These are phyloP conservation scores for Brachionus paranguensis DNA, from an alignment of 1,140 invertebrate genomes.

Conservation along the genomic window DNA sequence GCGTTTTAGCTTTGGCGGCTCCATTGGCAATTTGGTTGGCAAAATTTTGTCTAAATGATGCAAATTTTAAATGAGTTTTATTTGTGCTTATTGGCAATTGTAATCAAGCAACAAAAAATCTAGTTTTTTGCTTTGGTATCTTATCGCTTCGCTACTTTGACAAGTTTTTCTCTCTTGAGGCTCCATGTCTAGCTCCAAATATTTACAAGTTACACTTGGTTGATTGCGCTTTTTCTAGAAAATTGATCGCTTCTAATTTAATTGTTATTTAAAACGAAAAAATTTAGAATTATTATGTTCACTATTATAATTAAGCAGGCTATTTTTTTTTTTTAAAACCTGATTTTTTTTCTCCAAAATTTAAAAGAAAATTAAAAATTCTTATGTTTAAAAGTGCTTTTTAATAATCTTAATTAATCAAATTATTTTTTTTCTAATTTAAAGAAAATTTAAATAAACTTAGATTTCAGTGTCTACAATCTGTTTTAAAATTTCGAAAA, in stretches of 20 bases:
- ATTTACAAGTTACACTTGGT: not conserved
- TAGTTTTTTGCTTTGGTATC: not conserved
- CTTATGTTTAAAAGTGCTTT: too few relatives aligned
- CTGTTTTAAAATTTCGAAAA: too few relatives aligned
- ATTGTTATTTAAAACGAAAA: not conserved
- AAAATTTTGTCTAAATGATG: not conserved
- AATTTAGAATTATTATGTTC: not conserved
- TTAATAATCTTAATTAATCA: too few relatives aligned
- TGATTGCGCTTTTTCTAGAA: not conserved
- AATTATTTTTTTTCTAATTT: too few relatives aligned
- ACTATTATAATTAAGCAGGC: too few relatives aligned
- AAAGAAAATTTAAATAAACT: too few relatives aligned
- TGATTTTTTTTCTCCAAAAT: too few relatives aligned
- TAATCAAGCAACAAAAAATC: not conserved
- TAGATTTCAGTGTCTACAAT: too few relatives aligned
- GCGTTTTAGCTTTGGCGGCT: not conserved
- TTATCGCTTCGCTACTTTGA: not conserved
- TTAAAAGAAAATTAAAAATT: too few relatives aligned
- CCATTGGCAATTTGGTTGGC: not conserved
- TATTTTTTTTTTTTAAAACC: too few relatives aligned
- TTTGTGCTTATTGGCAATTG: not conserved
- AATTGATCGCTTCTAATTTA: not conserved
- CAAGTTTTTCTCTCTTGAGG: not conserved
- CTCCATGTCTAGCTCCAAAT: not conserved
- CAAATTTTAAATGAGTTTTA: not conserved